Percentiles rank a stretch among this genome's conserved stretches.
phyloP scores from a whole-genome alignment of 2,113 vertebrate genomes.

The Ophiodon elongatus region DNA sequence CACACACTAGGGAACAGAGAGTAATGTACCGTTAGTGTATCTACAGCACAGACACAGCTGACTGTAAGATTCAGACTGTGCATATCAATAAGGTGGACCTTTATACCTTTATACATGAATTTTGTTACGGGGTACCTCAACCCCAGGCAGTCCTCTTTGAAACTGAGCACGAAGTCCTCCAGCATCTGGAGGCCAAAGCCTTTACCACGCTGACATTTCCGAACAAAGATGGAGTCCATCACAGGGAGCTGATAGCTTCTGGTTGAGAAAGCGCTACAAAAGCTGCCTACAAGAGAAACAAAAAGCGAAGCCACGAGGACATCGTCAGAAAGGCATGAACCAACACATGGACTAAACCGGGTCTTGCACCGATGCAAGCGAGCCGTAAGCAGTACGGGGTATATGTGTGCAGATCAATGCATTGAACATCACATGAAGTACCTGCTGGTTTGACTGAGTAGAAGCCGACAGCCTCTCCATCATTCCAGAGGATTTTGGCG shows the following conservation, averaged over 20 bases:
- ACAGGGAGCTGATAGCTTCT: conserved; percentile 87
- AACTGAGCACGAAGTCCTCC: conserved; percentile 90
- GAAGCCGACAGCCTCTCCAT: conserved; percentile 93
- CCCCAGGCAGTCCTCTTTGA: conserved; percentile 85
- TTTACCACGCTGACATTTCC: conserved; percentile 84
- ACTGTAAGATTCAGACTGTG: neutral
- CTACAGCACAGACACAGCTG: neutral
- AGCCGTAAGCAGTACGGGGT: neutral
- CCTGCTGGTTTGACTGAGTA: conserved; percentile 93
- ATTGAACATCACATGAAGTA: conserved; percentile 57
- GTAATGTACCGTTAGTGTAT: no score
- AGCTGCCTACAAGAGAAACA: conserved; percentile 81
- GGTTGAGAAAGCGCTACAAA: conserved; percentile 60
- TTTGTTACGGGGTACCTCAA: conserved; percentile 87
- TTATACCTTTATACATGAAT: conserved; percentile 86
- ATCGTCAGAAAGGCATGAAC: neutral
- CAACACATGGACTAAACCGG: neutral
- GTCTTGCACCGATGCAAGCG: neutral
- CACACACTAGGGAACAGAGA: conserved; percentile 84
- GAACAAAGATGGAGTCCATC: conserved; percentile 91
- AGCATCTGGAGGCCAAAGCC: conserved; percentile 88
- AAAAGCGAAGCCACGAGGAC: neutral
- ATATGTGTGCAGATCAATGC: neutral
- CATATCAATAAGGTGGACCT: neutral
- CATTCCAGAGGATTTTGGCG: conserved; percentile 92